These are phyloP conservation scores for Blennius ocellaris DNA, from an alignment of 2,113 vertebrate species.

Conservation along the genomic window DNA sequence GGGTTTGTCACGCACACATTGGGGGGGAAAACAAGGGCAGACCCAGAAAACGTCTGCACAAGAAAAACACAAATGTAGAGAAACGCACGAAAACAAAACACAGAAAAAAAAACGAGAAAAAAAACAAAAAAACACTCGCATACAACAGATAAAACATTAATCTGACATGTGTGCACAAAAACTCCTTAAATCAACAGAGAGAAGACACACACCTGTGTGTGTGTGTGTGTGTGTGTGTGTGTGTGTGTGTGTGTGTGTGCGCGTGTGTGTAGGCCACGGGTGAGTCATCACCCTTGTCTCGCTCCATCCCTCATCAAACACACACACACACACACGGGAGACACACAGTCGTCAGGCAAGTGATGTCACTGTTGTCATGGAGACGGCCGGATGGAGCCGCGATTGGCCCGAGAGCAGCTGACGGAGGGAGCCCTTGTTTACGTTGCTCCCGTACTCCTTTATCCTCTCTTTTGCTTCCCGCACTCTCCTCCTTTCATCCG, in stretches of 20 bases:
- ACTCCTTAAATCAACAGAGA: too few relatives aligned
- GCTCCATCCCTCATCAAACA: slow-evolving; percentile 41
- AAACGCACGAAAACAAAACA: too few relatives aligned
- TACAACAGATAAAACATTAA: too few relatives aligned
- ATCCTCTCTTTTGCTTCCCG: neutral
- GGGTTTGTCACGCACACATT: too few relatives aligned
- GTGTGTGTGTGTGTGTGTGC: slow-evolving; percentile 35
- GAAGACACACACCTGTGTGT: slow-evolving; percentile 24
- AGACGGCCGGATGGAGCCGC: slow-evolving; percentile 28
- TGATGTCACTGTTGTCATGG: slow-evolving; percentile 82
- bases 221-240: slow-evolving; percentile 40
- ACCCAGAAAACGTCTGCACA: too few relatives aligned
- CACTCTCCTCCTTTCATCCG: neutral
- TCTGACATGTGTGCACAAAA: too few relatives aligned
- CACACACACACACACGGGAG: slow-evolving; percentile 43
- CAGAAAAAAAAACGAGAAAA: too few relatives aligned
- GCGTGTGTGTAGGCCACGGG: slow-evolving; percentile 43
- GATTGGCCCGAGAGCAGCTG: slow-evolving; percentile 60
- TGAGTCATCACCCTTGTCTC: slow-evolving; percentile 74
- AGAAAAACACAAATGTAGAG: too few relatives aligned
- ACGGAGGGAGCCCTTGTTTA: slow-evolving; percentile 70
- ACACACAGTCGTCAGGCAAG: slow-evolving; percentile 71
- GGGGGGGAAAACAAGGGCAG: too few relatives aligned
- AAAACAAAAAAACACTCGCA: too few relatives aligned
- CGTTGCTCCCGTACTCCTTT: slow-evolving; percentile 32